Evolutionary conservation across 2,113 vertebrate species (phyloP).

Genomic region (Xiphorhynchus elegans): DNA sequence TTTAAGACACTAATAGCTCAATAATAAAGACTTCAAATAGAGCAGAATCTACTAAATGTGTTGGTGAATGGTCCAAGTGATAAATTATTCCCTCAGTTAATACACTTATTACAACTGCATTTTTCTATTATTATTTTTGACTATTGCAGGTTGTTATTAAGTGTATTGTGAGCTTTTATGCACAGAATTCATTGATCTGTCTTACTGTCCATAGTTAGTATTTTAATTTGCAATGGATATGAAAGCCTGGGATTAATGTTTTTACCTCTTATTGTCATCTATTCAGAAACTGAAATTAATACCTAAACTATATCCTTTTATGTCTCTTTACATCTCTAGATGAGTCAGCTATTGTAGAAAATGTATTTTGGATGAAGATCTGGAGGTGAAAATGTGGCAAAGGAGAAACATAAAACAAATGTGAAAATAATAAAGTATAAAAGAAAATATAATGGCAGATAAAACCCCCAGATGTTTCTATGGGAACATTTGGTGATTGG

Average conservation of each 20-base stretch:
- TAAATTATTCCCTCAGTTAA: background rate
- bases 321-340: background rate
- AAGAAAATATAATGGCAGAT: background rate
- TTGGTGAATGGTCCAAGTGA: background rate
- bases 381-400: background rate
- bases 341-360: background rate
- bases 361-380: background rate
- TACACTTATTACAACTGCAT: background rate
- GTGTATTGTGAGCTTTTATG: background rate
- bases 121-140: background rate
- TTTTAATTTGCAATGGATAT: background rate
- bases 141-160: background rate
- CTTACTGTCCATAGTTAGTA: background rate
- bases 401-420: background rate
- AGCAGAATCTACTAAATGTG: background rate
- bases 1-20: background rate
- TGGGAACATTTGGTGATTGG: background rate
- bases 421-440: background rate
- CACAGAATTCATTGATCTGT: background rate
- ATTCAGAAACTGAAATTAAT: background rate
- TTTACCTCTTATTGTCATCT: background rate
- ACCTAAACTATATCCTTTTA: background rate
- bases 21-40: background rate
- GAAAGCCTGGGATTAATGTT: background rate
- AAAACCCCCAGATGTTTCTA: background rate